phyloP scores from a whole-genome alignment of 2,888 invertebrate genomes.

The Lepetodrilus schrolli region DNA sequence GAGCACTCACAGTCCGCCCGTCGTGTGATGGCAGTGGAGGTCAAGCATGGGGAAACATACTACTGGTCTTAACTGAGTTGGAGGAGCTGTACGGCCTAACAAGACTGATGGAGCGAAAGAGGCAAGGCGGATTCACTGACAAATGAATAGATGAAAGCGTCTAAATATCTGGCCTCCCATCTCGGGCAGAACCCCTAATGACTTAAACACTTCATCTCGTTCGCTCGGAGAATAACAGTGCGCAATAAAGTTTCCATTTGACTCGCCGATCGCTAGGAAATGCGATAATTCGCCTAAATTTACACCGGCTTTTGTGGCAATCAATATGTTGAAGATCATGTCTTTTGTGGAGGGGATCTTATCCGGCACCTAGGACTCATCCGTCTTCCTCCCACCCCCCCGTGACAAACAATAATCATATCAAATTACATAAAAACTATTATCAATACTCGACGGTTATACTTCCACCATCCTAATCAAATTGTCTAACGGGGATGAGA shows the following conservation, averaged over 20 bases:
- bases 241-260: constrained; percentile 38
- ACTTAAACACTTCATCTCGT: constrained; percentile 17
- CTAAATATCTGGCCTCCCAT: constrained; percentile 6
- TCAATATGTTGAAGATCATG: constrained; percentile 20
- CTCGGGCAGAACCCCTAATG: neutral
- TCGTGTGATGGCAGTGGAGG: neutral
- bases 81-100: constrained; percentile 4
- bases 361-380: neutral
- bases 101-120: constrained; percentile 18
- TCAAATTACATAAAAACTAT: constrained; percentile 27
- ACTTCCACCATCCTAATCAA: constrained; percentile 15
- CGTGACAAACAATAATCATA: neutral
- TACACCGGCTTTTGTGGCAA: constrained; percentile 16
- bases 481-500: neutral
- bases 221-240: constrained; percentile 29
- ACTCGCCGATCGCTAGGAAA: constrained; percentile 30
- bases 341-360: constrained; percentile 13
- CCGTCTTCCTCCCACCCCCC: neutral
- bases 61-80: neutral
- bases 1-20: neutral
- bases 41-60: too few species aligned
- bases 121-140: neutral
- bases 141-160: constrained; percentile 27
- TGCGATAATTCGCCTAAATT: constrained; percentile 36
- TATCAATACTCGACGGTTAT: neutral